Evolutionary conservation across 2,113 vertebrate species (phyloP).

Genomic region (Acrocephalus kingi): DNA sequence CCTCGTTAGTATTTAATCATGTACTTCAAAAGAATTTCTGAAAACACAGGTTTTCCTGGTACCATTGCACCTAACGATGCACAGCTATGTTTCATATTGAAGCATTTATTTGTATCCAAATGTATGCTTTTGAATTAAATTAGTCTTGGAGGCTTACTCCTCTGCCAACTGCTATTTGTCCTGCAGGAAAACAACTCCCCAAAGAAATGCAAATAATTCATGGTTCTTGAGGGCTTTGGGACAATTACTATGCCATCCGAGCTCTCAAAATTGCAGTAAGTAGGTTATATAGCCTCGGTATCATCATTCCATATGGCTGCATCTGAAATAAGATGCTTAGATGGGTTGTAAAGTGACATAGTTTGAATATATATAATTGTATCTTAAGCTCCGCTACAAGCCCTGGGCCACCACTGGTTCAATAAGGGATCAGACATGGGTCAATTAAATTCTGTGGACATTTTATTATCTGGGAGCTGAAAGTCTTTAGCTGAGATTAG

Average conservation of each 20-base stretch:
- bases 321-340: conserved; percentile 67
- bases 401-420: neutral
- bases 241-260: conserved; percentile 68
- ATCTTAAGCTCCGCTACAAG: conserved; percentile 25
- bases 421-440: conserved; percentile 34
- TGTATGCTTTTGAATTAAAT: conserved; percentile 67
- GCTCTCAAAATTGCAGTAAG: conserved; percentile 69
- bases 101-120: conserved; percentile 50
- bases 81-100: neutral
- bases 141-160: conserved; percentile 38
- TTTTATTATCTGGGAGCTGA: conserved; percentile 26
- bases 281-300: conserved; percentile 38
- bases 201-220: conserved; percentile 67
- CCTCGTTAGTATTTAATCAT: neutral
- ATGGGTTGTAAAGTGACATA: conserved; percentile 42
- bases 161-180: conserved; percentile 71
- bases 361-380: conserved; percentile 37
- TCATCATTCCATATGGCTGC: conserved; percentile 70
- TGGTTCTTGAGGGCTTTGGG: conserved; percentile 59
- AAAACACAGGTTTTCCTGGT: conserved; percentile 15
- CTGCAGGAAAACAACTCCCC: conserved; percentile 63
- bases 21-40: conserved; percentile 19
- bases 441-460: conserved; percentile 28
- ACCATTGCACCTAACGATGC: neutral
- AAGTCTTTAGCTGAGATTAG: conserved; percentile 2